Evolutionary conservation across 2,888 invertebrate species (phyloP), one percentile per base, ranked within the genome.

Genomic region (Chalcis sispes): DNA sequence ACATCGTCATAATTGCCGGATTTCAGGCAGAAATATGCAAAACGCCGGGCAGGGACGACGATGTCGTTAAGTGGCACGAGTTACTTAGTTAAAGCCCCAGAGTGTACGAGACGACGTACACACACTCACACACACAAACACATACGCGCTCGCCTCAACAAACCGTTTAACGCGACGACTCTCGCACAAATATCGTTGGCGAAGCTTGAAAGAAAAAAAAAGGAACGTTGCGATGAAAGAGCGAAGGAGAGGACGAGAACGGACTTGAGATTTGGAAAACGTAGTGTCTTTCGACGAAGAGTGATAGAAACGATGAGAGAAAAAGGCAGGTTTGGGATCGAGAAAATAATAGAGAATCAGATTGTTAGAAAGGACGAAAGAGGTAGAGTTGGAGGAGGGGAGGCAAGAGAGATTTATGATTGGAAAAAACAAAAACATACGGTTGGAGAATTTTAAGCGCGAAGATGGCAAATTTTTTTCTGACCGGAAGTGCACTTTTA

Each of bases 1-100:
- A 72, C 65, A 58, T 69, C 54, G 40, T 71, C 75, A 59, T 75
- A 75, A 75, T 77, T 77, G 65, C 67, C 72, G 65, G 77, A 72
- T 75, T 65, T 71, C 48, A 59, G 27, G 40, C 65, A 75, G 75
- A 75, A 75, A 72, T 77, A 75, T 75, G 69, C 75, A 72, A 72
- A 75, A 65, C 65, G 65, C 66, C 36, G 13, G 32, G 13, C 50
- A 25, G 13, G 23, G 54, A 67, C 46, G 40, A 66, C 66, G 73
- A 71, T 62, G 74, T 67, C 67, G 71, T 74, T 77, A 77, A 77
- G 71, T 67, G 74, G 66, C 32, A 20, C 56, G 56, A 74, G 77
- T 74, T 74, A 71, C 71, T 77, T 77, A 42, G 77, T 74, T 73
- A 77, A 77, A 72, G 72, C 32, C 48, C 29, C 29, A 29, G 61